Evolutionary conservation across 2,888 invertebrate genomes (phyloP).

Genomic region (Tethea ocularis): DNA sequence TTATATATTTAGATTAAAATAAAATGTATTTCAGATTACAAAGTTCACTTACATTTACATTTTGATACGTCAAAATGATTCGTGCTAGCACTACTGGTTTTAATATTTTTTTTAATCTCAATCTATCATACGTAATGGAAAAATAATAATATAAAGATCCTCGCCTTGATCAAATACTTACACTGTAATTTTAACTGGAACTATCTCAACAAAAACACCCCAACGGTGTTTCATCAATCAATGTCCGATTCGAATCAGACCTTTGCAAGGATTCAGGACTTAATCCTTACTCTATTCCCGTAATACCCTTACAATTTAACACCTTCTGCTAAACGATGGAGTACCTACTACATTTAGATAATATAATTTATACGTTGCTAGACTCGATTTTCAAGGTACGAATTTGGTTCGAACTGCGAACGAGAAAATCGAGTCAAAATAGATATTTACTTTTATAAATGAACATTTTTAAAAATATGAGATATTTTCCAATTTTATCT

Average conservation of each 20-base stretch:
- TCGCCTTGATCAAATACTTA: background rate
- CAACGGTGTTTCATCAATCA: conserved; percentile 35
- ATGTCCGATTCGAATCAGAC: conserved; percentile 35
- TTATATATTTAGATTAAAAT: too few species aligned
- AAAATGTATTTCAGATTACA: too few species aligned
- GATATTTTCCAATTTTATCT: too few species aligned
- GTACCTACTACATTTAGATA: background rate
- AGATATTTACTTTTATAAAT: too few species aligned
- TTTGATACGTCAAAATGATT: too few species aligned
- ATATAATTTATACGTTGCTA: background rate
- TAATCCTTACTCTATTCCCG: conserved; percentile 30
- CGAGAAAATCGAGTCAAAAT: too few species aligned
- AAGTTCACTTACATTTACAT: too few species aligned
- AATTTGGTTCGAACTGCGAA: too few species aligned
- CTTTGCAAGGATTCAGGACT: conserved; percentile 22
- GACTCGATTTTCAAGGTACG: too few species aligned
- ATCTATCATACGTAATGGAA: background rate
- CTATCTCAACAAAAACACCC: conserved; percentile 22
- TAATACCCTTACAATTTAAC: conserved; percentile 19
- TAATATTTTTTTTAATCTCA: too few species aligned
- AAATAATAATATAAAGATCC: background rate
- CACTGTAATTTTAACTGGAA: conserved; percentile 7
- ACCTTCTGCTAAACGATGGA: conserved; percentile 4
- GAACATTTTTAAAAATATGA: too few species aligned
- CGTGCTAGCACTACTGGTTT: too few species aligned